Conservation (phyloP, 2,797 vertebrate species). For the Meriones psammophilus region DNA sequence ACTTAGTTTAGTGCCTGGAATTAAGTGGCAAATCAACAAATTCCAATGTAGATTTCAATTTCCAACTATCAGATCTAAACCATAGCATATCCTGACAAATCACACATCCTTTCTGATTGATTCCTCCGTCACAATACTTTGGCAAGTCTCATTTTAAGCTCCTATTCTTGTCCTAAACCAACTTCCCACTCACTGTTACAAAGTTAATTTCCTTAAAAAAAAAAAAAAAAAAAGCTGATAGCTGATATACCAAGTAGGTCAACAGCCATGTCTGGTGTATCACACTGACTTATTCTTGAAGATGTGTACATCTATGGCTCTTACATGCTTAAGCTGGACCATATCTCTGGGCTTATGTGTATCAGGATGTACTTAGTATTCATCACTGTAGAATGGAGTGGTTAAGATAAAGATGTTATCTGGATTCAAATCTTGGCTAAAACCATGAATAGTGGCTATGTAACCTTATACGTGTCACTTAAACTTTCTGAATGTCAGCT, state of each 20-base stretch:
- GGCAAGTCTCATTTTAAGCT: neutral
- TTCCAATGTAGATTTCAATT: neutral
- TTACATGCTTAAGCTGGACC: neutral
- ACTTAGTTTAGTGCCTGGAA: neutral
- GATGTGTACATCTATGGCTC: neutral
- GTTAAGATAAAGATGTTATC: neutral
- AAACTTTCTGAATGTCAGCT: neutral
- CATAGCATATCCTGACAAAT: neutral
- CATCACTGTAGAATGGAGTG: neutral
- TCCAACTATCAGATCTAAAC: neutral
- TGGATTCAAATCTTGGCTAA: slow-evolving; percentile 3
- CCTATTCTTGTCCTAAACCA: neutral
- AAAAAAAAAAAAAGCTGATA: too few relatives aligned
- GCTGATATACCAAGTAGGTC: neutral
- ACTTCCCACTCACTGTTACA: neutral
- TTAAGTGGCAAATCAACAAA: neutral
- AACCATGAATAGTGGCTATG: neutral
- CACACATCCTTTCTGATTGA: neutral
- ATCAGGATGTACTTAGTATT: neutral
- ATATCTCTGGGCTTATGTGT: neutral
- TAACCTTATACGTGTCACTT: neutral
- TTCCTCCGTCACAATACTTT: neutral
- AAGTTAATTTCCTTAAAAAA: slow-evolving; percentile 3
- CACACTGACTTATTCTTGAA: neutral
- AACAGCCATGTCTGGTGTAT: neutral